Conservation (phyloP, 2,113 vertebrate species). For the Myanophis thanlyinensis region DNA sequence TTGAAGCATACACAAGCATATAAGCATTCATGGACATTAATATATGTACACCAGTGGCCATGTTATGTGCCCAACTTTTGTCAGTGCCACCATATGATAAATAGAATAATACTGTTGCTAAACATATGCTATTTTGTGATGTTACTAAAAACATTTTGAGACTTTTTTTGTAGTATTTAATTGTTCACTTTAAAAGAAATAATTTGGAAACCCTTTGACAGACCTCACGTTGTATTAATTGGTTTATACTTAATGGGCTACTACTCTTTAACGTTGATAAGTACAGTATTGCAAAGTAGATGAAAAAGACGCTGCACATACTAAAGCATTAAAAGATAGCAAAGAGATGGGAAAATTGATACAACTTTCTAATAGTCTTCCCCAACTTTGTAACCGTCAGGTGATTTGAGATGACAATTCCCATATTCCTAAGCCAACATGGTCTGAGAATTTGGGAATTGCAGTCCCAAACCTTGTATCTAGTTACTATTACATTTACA, state of each 20-base stretch:
- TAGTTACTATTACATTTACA: not conserved
- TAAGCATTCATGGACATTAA: not conserved
- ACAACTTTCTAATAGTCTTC: not conserved
- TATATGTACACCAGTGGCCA: not conserved
- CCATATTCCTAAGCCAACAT: not conserved
- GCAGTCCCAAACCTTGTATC: not conserved
- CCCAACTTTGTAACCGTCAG: not conserved
- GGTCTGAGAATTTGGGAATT: not conserved
- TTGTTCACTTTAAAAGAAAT: not conserved
- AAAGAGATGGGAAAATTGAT: not conserved
- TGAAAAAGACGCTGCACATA: not conserved
- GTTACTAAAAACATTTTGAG: not conserved
- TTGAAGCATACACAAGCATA: not conserved
- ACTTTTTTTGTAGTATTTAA: not conserved
- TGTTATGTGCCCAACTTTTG: not conserved
- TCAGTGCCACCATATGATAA: not conserved
- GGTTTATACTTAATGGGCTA: not conserved
- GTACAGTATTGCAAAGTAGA: not conserved
- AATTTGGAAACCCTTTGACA: not conserved
- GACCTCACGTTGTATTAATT: not conserved
- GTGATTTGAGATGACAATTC: not conserved
- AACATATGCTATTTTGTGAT: not conserved
- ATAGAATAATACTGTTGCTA: not conserved
- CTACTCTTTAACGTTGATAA: not conserved
- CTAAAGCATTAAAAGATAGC: not conserved